Evolutionary conservation across 1,140 invertebrate genomes (phyloP), one percentile per base, ranked within the genome.

Genomic region (Drosophila sechellia): DNA sequence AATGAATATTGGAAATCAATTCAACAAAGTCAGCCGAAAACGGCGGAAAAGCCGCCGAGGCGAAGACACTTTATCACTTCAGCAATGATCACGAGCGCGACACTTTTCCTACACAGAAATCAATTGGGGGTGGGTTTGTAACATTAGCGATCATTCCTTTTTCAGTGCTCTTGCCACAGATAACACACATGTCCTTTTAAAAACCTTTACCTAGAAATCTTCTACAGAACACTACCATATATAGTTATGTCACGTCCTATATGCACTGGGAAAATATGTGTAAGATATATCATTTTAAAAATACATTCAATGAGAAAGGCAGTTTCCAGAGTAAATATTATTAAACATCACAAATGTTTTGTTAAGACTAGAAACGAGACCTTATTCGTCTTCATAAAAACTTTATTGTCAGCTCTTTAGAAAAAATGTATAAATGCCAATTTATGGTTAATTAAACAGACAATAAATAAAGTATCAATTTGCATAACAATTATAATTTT

Each of bases 1-100:
- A 77, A 86, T 76, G 63, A 56, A 78, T 50, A 76, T 76, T 76
- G 68, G 64, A 89, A 90, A 89, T 89, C 79, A 84, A 87, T 89
- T 79, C 49, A 55, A 65, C n/a, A 63, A 74, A 81, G 61, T 54
- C 39, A 75, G 25, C 34, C 50, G 40, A 56, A 70, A 75, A 55
- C 57, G 53, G 50, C 45, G 57, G 72, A 75, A 74, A 58, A 43
- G 50, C 54, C 43, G 53, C 58, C 27, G 63, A 57, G 56, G 65
- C 59, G 70, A 77, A 52, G 70, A 40, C 55, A 80, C 81, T 89
- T 84, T 63, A 80, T 84, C 79, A 71, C 34, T 58, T 46, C 6
- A 37, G 15, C 22, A 42, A 43, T 49, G 34, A 34, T 63, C 45
- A 42, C 46, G 39, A 43, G 60, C 25, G 70, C 63, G 79, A 83